Percentiles rank a stretch among this genome's conserved stretches.
Conservation (phyloP, 2,888 invertebrate genomes). For the Melangyna quadrimaculata region DNA sequence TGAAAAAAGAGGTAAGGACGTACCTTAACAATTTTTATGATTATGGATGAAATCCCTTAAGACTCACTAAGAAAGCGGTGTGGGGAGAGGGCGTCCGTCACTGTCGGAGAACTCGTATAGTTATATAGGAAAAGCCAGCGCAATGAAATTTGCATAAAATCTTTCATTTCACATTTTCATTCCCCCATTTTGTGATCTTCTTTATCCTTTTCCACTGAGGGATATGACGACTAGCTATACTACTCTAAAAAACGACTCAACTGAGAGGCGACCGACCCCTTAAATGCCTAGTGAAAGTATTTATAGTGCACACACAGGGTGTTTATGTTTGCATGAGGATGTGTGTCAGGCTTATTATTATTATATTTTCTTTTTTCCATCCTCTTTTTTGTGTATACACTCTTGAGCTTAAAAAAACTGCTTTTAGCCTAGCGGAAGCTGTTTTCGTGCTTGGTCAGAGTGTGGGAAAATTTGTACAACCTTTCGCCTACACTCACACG, state of each 20-base stretch:
- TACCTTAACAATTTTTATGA: conserved; percentile 66
- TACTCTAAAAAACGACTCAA: not conserved
- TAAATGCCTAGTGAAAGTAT: conserved; percentile 55
- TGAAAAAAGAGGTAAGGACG: conserved; percentile 46
- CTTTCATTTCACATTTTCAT: conserved; percentile 38
- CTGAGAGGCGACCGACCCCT: not conserved
- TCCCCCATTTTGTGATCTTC: conserved; percentile 19
- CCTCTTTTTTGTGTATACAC: not conserved
- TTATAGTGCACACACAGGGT: conserved; percentile 63
- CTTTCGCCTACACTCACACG: not conserved
- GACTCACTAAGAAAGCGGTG: conserved; percentile 22
- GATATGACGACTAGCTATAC: too few relatives aligned
- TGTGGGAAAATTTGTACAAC: conserved; percentile 29
- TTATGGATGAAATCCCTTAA: conserved; percentile 60
- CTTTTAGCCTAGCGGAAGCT: conserved; percentile 72
- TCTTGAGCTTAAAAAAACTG: conserved; percentile 53
- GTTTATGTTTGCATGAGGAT: conserved; percentile 56
- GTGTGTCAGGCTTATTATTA: conserved; percentile 32
- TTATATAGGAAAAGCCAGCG: not conserved
- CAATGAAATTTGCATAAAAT: conserved; percentile 67
- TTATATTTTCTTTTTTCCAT: not conserved
- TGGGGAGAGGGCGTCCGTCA: not conserved
- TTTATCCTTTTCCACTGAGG: not conserved
- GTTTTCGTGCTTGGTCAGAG: conserved; percentile 72
- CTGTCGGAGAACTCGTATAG: not conserved